phyloP scores from a whole-genome alignment of 2,113 vertebrate genomes.

The Oenanthe oenanthe region DNA sequence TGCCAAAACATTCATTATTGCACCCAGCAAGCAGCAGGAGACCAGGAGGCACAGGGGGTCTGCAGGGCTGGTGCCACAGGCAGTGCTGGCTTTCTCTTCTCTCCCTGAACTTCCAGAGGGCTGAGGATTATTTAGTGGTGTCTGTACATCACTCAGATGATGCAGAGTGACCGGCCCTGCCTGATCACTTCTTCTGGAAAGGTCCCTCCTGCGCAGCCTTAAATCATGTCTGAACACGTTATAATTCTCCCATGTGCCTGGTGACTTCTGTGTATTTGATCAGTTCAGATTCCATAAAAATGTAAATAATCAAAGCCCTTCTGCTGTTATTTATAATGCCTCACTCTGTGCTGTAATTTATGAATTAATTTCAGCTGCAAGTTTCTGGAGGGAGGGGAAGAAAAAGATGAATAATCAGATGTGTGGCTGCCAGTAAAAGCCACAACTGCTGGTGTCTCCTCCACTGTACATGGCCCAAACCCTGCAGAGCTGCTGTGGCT shows the following conservation, averaged over 20 bases:
- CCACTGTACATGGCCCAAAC: fast-evolving
- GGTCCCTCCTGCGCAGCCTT: slow-evolving; percentile 63
- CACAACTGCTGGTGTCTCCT: background rate
- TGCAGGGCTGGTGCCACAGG: background rate
- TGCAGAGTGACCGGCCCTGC: slow-evolving; percentile 60
- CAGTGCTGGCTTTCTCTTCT: background rate
- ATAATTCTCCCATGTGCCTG: slow-evolving; percentile 75
- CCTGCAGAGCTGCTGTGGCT: fast-evolving
- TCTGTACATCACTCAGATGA: slow-evolving; percentile 41
- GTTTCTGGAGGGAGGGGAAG: slow-evolving; percentile 62
- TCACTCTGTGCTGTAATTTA: slow-evolving; percentile 74
- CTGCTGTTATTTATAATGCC: slow-evolving; percentile 77
- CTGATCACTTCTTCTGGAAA: slow-evolving; percentile 46
- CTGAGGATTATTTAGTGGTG: slow-evolving; percentile 11
- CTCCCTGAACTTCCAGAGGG: background rate
- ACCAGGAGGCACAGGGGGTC: background rate
- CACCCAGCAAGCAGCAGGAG: background rate
- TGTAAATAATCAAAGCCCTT: slow-evolving; percentile 81
- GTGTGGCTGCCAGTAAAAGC: slow-evolving; percentile 14
- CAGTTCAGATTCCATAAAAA: slow-evolving; percentile 81
- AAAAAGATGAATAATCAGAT: slow-evolving; percentile 52
- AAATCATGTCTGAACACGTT: slow-evolving; percentile 74
- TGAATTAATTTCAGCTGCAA: slow-evolving; percentile 78
- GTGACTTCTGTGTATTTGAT: slow-evolving; percentile 73
- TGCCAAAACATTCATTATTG: slow-evolving; percentile 37